These are phyloP conservation scores for Sebastes minor DNA, from an alignment of 2,797 vertebrate genomes.

Conservation along the genomic window DNA sequence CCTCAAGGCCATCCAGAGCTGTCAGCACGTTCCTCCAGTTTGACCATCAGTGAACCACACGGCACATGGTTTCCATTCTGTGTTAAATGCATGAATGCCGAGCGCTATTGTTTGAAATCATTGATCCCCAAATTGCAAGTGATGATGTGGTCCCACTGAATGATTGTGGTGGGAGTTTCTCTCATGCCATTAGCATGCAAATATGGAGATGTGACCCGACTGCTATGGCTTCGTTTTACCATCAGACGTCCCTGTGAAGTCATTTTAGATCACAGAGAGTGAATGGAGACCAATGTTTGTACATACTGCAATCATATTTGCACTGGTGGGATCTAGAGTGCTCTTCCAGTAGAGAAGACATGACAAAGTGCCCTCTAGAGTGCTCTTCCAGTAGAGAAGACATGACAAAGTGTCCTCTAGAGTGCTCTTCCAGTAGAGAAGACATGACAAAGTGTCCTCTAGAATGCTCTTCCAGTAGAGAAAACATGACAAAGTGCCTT, in stretches of 20 bases:
- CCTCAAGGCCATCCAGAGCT: conserved; percentile 64
- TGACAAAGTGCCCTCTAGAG: too few relatives aligned
- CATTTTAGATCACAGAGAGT: conserved; percentile 30
- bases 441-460: fast-evolving
- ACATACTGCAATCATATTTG: not conserved
- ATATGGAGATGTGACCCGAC: conserved; percentile 32
- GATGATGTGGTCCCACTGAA: conserved; percentile 56
- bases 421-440: too few relatives aligned
- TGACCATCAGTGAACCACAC: conserved; percentile 42
- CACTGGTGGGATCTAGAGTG: not conserved
- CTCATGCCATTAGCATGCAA: conserved; percentile 50
- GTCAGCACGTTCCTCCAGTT: conserved; percentile 65
- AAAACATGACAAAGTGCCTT: too few relatives aligned
- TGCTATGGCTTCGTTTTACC: conserved; percentile 6
- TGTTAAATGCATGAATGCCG: conserved; percentile 45
- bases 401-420: too few relatives aligned
- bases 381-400: too few relatives aligned
- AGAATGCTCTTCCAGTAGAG: too few relatives aligned
- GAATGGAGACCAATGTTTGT: conserved; percentile 12
- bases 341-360: too few relatives aligned
- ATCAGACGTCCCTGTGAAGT: conserved; percentile 21
- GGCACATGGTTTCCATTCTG: conserved; percentile 77
- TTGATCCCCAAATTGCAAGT: conserved; percentile 62
- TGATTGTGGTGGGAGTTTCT: conserved; percentile 44
- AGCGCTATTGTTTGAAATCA: conserved; percentile 60